Evolutionary conservation across 2,888 invertebrate genomes (phyloP).

Genomic region (Meiosimyza platycephala): DNA sequence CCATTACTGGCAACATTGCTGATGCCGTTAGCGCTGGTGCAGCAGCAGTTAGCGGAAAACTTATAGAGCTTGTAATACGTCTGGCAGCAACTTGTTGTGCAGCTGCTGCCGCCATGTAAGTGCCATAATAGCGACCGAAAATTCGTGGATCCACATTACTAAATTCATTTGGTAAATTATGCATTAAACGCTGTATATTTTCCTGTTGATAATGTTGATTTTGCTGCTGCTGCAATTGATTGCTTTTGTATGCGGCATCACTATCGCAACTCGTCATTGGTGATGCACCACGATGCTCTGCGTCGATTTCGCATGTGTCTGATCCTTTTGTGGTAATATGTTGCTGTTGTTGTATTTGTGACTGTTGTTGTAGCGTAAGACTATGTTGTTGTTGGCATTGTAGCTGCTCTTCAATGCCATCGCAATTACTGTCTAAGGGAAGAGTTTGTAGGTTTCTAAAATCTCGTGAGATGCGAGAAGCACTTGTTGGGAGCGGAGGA

Average conservation of each 20-base stretch:
- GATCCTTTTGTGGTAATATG: not conserved
- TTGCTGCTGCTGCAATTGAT: not conserved
- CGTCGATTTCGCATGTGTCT: too few species aligned
- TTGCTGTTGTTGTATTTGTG: conserved; percentile 1
- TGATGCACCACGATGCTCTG: not conserved
- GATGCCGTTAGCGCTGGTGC: conserved; percentile 24
- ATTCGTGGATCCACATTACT: conserved; percentile 58
- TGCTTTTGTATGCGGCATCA: not conserved
- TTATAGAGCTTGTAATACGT: conserved; percentile 32
- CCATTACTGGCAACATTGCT: not conserved
- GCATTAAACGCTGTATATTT: conserved; percentile 44
- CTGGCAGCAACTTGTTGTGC: conserved; percentile 50
- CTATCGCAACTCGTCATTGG: not conserved
- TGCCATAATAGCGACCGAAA: conserved; percentile 63
- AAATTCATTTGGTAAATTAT: conserved; percentile 50
- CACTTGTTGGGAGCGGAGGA: not conserved
- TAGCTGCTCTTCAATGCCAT: not conserved
- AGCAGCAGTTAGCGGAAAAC: conserved; percentile 28
- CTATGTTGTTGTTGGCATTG: not conserved
- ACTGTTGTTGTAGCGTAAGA: not conserved
- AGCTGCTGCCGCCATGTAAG: conserved; percentile 64
- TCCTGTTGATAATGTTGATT: conserved; percentile 1
- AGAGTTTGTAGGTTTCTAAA: too few species aligned
- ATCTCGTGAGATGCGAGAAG: too few species aligned
- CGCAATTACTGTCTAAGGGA: not conserved